Evolutionary conservation across 2,113 vertebrate genomes (phyloP), one percentile per base, ranked within the genome.

Genomic region (Australoheros scitulus): DNA sequence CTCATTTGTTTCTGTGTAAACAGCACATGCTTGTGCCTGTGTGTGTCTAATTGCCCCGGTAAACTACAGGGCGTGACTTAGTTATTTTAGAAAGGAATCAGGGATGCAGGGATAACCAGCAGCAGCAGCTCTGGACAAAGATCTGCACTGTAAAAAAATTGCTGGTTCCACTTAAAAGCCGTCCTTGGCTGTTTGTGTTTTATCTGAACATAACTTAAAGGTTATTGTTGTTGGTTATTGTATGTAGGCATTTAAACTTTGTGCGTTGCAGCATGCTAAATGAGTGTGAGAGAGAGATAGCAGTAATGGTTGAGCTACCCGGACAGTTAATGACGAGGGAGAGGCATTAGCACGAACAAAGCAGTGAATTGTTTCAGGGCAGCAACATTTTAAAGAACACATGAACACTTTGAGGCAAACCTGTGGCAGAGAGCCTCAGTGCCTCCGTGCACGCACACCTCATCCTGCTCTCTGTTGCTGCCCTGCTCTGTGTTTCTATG

Each of bases 51-150:
- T 84, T 52, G 32, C 63, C 70, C 55, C 78, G 87, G 91, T 91
- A 91, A 94, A 92, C 68, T 22, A 26, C 50, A 77, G 63, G 81
- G 84, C 77, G 75, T 76, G 79, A 72, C 41, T 70, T 61, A 68
- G 65, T 65, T 32, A 61, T 65, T 29, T 89, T 79, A 18, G 20
- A 81, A 70, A 76, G 36, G 55, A 79, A 75, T 58, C 57, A 80
- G 61, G 81, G 36, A 75, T 47, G 55, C 10, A 15, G 22, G 74
- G 79, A 50, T 82, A 75, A 78, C 74, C 43, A 22, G 77, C 36
- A 22, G 77, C 75, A 57, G 57, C 38, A 75, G 57, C 11, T 61
- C 80, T 63, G 24, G 41, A 34, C 4, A 18, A 55, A 82, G n/a
- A 47, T 34, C 22, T 72, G 56, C 56, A 77, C 77, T 89, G 81